Base-by-base conservation (phyloP, 2,888 invertebrate genomes). In the Apotomis capreana region DNA sequence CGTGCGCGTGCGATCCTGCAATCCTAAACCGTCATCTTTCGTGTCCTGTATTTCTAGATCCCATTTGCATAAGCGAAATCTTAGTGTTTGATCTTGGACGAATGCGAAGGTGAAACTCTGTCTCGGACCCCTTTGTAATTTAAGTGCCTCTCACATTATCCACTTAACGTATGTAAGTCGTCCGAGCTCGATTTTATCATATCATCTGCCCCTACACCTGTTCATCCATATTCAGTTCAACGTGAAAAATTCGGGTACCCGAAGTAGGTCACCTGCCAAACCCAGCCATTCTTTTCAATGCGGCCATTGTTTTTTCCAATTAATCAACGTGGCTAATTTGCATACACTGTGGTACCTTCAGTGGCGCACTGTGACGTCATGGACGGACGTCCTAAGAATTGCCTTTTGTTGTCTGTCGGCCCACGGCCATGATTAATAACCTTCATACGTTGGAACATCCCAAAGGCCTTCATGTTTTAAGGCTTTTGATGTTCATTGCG, bases 331-430 rank as follows among this genome's bases (percentile, higher is more conserved):
- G 65, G 46, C 58, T 71, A 57, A 67, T 71, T 61, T 71, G 55
- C 67, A 71, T 71, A 71, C 67, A 55, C 40, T 67, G 55, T 57
- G 72, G 70, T 74, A 75, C 77, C 79, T 78, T 76, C 79, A 83
- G 84, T 80, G 79, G 84, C 84, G 82, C 85, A 84, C 78, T 79
- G 76, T 87, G 84, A 88, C 85, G 86, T 87, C 85, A 86, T 61
- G 68, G 71, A 61, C 78, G 77, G 78, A 77, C 81, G 79, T 79
- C 80, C 79, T 80, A 79, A 81, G 76, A 79, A 80, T 81, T 77
- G 77, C 80, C 83, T 81, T 89, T 89, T 89, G 87, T 87, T 85
- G 86, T 86, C 85, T 86, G 84, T 75, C 78, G 68, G 60, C 74
- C 69, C 62, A 68, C 75, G 74, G 68, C 76, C 57, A 75, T 79